Conservation (phyloP, 2,888 invertebrate genomes). For the Deroplatys truncata region DNA sequence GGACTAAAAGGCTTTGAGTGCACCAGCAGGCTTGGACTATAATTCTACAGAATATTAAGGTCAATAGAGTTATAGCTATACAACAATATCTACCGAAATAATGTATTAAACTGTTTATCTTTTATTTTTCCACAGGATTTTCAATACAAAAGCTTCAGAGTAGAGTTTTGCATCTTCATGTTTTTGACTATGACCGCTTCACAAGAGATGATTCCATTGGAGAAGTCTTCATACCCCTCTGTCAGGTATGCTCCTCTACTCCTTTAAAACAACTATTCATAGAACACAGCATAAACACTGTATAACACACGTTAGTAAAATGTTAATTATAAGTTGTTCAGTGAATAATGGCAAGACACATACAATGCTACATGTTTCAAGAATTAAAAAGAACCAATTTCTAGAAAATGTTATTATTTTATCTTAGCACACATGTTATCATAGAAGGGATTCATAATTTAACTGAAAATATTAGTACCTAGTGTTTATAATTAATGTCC, state of each 20-base stretch:
- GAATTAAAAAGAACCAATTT: too few species aligned
- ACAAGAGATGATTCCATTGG: constrained; percentile 92
- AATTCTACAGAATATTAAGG: too few species aligned
- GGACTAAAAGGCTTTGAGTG: too few species aligned
- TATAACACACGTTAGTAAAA: neutral
- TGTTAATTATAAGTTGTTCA: neutral
- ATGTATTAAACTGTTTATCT: neutral
- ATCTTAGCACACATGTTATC: too few species aligned
- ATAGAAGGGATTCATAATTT: too few species aligned
- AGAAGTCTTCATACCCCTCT: constrained; percentile 85
- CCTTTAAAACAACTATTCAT: neutral
- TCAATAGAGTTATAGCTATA: too few species aligned
- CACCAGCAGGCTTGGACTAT: too few species aligned
- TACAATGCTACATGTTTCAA: neutral
- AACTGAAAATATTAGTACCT: too few species aligned
- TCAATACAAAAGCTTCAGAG: constrained; percentile 91
- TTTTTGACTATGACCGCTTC: constrained; percentile 92
- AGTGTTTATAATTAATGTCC: too few species aligned
- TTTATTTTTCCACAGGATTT: constrained; percentile 54
- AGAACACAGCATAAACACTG: too few species aligned
- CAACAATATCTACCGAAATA: too few species aligned
- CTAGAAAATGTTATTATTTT: too few species aligned
- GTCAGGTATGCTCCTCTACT: constrained; percentile 62
- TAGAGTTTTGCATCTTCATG: constrained; percentile 85
- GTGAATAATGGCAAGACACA: neutral